phyloP scores from a whole-genome alignment of 2,113 vertebrate species.

The Burhinus bistriatus region DNA sequence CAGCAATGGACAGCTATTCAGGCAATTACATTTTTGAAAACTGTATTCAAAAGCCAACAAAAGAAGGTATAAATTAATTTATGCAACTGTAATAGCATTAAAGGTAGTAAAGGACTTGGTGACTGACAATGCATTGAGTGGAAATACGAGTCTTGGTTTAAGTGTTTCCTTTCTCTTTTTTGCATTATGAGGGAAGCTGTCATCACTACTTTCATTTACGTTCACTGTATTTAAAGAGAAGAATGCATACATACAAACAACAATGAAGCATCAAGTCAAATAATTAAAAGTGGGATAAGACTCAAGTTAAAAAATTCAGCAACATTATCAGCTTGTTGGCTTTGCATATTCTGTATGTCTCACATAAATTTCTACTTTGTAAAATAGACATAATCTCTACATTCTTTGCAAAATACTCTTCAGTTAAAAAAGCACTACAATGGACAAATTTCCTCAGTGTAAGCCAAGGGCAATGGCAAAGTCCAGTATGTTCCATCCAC shows the following conservation, averaged over 20 bases:
- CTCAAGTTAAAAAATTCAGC: background rate
- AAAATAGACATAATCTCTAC: background rate
- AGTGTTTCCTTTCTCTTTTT: background rate
- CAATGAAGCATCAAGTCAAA: background rate
- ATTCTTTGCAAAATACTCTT: background rate
- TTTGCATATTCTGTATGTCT: background rate
- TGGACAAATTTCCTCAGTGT: background rate
- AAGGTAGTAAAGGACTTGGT: background rate
- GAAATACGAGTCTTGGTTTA: background rate
- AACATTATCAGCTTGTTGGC: background rate
- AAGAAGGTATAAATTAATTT: background rate
- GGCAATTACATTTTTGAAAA: background rate
- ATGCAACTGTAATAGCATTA: background rate
- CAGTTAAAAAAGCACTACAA: background rate
- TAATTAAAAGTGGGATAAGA: background rate
- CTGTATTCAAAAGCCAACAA: background rate
- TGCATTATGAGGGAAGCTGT: background rate
- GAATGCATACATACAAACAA: background rate
- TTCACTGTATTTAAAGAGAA: background rate
- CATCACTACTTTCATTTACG: background rate
- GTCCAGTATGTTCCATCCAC: background rate
- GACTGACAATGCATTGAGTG: background rate
- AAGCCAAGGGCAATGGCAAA: background rate
- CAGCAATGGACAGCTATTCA: background rate
- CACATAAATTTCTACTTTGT: background rate